Conservation (phyloP, 1,140 invertebrate species). For the Holcopasites calliopsidis region DNA sequence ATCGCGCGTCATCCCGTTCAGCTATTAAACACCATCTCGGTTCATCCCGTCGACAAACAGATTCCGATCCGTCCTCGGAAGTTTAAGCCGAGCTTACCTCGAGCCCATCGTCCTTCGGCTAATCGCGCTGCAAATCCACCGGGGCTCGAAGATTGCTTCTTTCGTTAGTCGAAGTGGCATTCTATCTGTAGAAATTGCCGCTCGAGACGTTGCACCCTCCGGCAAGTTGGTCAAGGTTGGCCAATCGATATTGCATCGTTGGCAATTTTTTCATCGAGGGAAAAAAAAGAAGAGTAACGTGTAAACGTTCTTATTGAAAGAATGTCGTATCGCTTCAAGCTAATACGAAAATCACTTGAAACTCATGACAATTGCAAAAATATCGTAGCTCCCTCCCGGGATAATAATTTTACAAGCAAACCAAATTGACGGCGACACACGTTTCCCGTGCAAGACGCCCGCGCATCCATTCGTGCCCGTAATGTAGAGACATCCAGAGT, state of each 20-base stretch:
- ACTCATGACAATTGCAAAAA: too few relatives aligned
- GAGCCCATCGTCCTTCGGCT: not conserved
- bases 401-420: too few relatives aligned
- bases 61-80: constrained; percentile 41
- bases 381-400: too few relatives aligned
- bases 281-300: too few relatives aligned
- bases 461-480: not conserved
- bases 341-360: too few relatives aligned
- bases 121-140: constrained; percentile 22
- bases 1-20: constrained; percentile 45
- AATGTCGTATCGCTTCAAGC: too few relatives aligned
- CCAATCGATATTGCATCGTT: too few relatives aligned
- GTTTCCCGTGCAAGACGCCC: not conserved
- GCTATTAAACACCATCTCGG: constrained; percentile 6
- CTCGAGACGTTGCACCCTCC: too few relatives aligned
- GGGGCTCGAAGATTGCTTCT: constrained; percentile 20
- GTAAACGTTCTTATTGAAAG: too few relatives aligned
- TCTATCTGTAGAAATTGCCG: too few relatives aligned
- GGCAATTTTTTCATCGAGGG: too few relatives aligned
- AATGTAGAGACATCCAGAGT: not conserved
- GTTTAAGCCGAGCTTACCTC: constrained; percentile 47
- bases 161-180: constrained; percentile 32
- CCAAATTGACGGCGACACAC: not conserved
- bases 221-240: too few relatives aligned
- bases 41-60: constrained; percentile 58